A percentile compares a stretch with the other conserved stretches of the same genome.
phyloP scores from a whole-genome alignment of 1,140 invertebrate species.

The Panagrolaimus sp. region DNA sequence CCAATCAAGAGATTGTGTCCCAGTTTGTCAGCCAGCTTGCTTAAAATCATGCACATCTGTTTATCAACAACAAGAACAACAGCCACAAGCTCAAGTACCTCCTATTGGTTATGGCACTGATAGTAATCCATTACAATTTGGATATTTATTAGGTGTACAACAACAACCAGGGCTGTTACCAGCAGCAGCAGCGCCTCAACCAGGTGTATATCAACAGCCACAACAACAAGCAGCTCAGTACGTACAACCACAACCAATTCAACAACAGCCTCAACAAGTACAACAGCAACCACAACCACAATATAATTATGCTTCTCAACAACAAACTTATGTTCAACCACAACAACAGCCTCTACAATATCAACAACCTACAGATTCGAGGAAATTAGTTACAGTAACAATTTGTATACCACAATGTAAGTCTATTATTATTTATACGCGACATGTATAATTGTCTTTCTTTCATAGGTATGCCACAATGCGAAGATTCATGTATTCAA shows the following conservation, averaged over 20 bases:
- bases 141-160: not conserved
- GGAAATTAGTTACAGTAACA: not conserved
- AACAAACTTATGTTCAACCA: not conserved
- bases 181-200: not conserved
- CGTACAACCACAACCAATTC: not conserved
- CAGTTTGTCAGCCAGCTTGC: constrained; percentile 7
- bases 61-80: not conserved
- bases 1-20: not conserved
- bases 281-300: not conserved
- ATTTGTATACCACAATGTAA: constrained; percentile 7
- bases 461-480: not conserved
- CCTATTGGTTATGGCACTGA: no score
- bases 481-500: not conserved
- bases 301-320: not conserved
- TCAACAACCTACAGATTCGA: not conserved
- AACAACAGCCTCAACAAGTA: constrained; percentile 5
- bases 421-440: no score
- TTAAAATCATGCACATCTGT: constrained; percentile 1
- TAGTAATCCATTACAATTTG: not conserved
- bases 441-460: not conserved
- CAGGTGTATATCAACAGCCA: not conserved
- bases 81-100: no score
- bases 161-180: not conserved
- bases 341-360: not conserved
- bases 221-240: not conserved